Conservation (phyloP, 2,797 vertebrate genomes). For the Neosilurus mollespiculum region DNA sequence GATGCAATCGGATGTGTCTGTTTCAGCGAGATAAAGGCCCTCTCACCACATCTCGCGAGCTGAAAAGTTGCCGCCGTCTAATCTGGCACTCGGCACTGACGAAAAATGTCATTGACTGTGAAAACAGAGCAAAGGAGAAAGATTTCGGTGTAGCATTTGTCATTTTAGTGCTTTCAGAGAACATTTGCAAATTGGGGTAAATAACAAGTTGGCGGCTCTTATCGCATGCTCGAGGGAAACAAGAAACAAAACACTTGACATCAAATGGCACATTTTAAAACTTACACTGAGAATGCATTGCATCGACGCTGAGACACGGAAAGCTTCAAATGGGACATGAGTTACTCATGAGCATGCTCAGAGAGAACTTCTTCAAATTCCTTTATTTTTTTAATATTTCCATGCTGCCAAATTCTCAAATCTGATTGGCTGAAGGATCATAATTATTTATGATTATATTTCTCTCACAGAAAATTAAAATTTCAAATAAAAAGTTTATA, state of each 20-base stretch:
- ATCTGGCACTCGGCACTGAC: constrained; percentile 59
- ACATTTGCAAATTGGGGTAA: constrained; percentile 28
- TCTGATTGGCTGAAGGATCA: background rate
- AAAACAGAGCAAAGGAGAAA: constrained; percentile 9
- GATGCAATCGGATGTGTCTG: constrained; percentile 64
- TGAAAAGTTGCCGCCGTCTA: constrained; percentile 63
- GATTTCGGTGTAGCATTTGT: constrained; percentile 34
- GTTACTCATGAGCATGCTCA: background rate
- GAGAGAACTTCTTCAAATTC: background rate
- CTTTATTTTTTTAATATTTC: background rate
- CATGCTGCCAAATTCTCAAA: background rate
- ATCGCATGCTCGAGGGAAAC: background rate
- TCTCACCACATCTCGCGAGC: constrained; percentile 38
- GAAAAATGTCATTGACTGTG: constrained; percentile 42
- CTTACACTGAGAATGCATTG: background rate
- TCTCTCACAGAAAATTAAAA: too few species aligned
- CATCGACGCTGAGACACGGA: background rate
- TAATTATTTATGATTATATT: background rate
- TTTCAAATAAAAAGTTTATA: background rate
- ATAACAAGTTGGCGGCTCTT: constrained; percentile 11
- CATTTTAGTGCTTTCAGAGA: constrained; percentile 20
- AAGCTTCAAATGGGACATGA: background rate
- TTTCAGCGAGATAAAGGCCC: constrained; percentile 66
- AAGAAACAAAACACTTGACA: constrained; percentile 5
- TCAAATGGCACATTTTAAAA: constrained; percentile 8